Base-by-base conservation (phyloP, 2,888 invertebrate genomes). In the Trichogramma evanescens region DNA sequence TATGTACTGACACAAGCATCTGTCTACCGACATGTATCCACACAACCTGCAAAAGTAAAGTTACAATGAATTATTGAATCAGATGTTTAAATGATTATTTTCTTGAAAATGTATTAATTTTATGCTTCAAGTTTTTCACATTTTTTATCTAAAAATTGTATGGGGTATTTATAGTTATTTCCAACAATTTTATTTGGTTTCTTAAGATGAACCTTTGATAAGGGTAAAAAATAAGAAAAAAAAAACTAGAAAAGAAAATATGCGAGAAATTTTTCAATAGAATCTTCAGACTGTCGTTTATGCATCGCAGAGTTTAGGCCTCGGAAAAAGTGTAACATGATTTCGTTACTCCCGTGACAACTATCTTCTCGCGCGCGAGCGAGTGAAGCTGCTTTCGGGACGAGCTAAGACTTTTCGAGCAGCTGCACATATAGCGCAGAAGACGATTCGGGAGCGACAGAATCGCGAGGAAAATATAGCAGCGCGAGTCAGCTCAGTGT, bases 21-120 rank as follows among this genome's bases (percentile, higher is more conserved):
- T 94, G 92, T 55, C 93, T 86, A 79, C 94, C 93, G 74, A 95
- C 93, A 80, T 94, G 93, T 72, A 94, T 89, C 94, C 94, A 95
- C 65, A 94, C 94, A 72, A 95, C 93, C 94, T 95, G 79, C 39
- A 72, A 74, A 13, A 60, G 41, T 38, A 13, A 51, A 52, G 6
- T 42, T 9, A 5, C n/a, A n/a, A 6, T 6, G 8, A 26, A 38
- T 40, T 10, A 26, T 45, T 26, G 40, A 53, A 43, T 6, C n/a
- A 5, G 9, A 43, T 53, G n/a, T 4, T 43, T 53, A 13, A 26
- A 9, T 7, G 26, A 26, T 26, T 26, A 26, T 26, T 26, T 26
- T 26, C 26, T 26, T 26, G 26, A 26, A 10, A 10, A 13, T 6
- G 26, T 48, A 48, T 46, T 6, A 3, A 5, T 48, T 13, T 48